These are phyloP conservation scores for Cephalopholis sonnerati DNA, from an alignment of 2,113 vertebrate species.

Conservation along the genomic window DNA sequence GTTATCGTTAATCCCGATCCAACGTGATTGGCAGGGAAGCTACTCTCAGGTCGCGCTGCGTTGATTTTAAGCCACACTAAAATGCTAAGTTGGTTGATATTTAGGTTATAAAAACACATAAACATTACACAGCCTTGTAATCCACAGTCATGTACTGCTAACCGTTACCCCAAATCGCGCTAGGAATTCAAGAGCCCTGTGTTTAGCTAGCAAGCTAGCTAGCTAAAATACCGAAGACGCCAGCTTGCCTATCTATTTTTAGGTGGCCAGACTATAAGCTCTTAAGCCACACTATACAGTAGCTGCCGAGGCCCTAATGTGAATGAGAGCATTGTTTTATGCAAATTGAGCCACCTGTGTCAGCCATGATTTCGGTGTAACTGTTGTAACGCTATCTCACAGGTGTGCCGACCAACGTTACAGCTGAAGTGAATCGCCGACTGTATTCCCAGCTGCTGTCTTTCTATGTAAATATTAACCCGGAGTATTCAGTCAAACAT, in stretches of 20 bases:
- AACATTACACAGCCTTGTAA: neutral
- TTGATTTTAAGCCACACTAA: neutral
- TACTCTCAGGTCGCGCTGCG: neutral
- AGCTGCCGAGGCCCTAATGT: neutral
- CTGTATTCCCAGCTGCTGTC: neutral
- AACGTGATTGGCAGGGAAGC: slow-evolving; percentile 3
- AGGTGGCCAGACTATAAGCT: slow-evolving; percentile 62
- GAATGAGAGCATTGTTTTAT: slow-evolving; percentile 2
- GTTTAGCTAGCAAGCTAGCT: slow-evolving; percentile 56
- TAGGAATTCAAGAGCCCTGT: neutral
- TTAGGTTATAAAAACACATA: neutral
- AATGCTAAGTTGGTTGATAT: neutral
- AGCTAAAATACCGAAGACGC: slow-evolving; percentile 57
- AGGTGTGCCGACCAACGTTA: slow-evolving; percentile 53
- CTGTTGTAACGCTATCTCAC: slow-evolving; percentile 24
- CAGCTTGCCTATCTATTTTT: slow-evolving; percentile 73
- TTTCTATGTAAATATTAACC: slow-evolving; percentile 35
- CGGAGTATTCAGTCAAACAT: neutral
- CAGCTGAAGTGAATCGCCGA: neutral
- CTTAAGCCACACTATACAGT: slow-evolving; percentile 52
- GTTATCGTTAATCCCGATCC: slow-evolving; percentile 29
- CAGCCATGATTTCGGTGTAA: slow-evolving; percentile 2
- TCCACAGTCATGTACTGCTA: neutral
- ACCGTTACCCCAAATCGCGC: neutral
- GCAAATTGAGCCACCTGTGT: slow-evolving; percentile 26